A percentile compares a stretch with the other conserved stretches of the same genome.
phyloP scores from a whole-genome alignment of 2,888 invertebrate species.

The Microctonus hyperodae region DNA sequence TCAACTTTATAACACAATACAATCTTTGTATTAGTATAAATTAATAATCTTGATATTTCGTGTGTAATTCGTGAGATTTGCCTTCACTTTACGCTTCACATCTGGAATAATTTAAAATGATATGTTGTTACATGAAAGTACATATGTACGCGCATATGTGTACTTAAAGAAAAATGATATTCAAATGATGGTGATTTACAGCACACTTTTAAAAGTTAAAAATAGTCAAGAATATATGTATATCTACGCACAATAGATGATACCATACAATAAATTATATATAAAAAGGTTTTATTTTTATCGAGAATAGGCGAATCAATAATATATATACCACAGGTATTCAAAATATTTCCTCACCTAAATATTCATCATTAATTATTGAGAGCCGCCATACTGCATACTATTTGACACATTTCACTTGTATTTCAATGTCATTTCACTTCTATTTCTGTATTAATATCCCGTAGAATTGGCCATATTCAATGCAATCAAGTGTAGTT shows the following conservation, averaged over 20 bases:
- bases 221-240: neutral
- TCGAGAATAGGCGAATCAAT: neutral
- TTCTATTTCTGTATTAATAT: neutral
- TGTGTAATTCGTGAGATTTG: neutral
- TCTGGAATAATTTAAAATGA: constrained; percentile 2
- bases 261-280: neutral
- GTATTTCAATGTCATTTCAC: neutral
- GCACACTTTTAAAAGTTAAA: neutral
- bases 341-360: constrained; percentile 18
- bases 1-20: neutral
- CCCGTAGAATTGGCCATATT: neutral
- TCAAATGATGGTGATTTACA: neutral
- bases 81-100: neutral
- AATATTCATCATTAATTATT: constrained; percentile 3
- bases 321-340: neutral
- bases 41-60: neutral
- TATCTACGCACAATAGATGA: neutral
- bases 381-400: constrained; percentile 21
- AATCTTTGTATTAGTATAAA: neutral
- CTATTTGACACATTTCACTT: constrained; percentile 1
- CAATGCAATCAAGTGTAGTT: neutral
- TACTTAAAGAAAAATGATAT: neutral
- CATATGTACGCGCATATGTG: neutral
- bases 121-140: neutral
- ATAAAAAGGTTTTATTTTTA: neutral